Evolutionary conservation across 2,888 invertebrate genomes (phyloP), one percentile per base, ranked within the genome.

Genomic region (Macrosiphum euphorbiae): DNA sequence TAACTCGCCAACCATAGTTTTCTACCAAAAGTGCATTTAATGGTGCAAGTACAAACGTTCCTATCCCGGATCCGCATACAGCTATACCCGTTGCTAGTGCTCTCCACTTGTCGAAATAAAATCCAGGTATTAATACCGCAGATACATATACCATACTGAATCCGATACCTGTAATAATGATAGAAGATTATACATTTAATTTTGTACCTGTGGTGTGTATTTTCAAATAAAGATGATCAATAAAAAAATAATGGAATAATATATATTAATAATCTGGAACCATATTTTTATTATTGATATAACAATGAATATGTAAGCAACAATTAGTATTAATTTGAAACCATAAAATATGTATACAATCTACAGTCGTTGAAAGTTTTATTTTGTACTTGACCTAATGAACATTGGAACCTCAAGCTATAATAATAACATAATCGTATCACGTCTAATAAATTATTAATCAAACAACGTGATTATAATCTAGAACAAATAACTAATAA

Each of bases 141-240:
- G 99, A 99, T 95, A 99, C 98, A 96, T 99, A 99, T 95, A 99
- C 98, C 97, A 99, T 97, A 92, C 99, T 99, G 95, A 98, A 98
- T 5, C 99, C 99, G 95, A 98, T 97, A 94, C 99, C 98, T 95
- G 95, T 5, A 95, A 90, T 87, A 50, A 88, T 41, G 67, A 58
- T 55, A 58, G 2, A 67, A 67, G 67, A 67, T 5, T 67, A 67
- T 67, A 16, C 1, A 35, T 35, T 67, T 67, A n/a, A 35, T 67
- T 67, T n/a, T 35, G 67, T 67, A 35, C n/a, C 67, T n/a, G 11
- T 44, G 44, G 7, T 44, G 44, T 3, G 28, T 61, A 61, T 28
- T 61, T 61, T 28, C 1, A 61, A n/a, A n/a, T 28, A n/a, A n/a
- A n/a, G 67, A 67, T n/a, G 67, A 67, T n/a, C 3, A 20, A 35